phyloP scores from a whole-genome alignment of 2,888 invertebrate species.

The Drosophila monieri region DNA sequence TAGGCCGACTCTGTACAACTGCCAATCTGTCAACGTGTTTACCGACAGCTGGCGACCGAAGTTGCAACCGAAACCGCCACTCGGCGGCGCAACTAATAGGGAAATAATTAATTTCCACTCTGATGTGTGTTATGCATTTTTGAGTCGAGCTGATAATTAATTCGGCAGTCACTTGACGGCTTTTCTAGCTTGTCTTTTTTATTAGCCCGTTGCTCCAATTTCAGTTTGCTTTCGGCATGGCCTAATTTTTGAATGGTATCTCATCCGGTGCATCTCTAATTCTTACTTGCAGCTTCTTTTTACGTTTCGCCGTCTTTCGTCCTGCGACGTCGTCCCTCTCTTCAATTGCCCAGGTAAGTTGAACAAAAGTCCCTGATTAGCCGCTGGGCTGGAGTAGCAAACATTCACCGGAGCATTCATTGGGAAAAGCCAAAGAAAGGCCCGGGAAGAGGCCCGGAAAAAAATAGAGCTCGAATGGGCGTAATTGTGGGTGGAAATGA shows the following conservation, averaged over 20 bases:
- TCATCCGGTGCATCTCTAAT: conserved; percentile 3
- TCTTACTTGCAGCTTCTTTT: conserved; percentile 49
- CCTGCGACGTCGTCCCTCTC: conserved; percentile 18
- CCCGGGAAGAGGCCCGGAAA: not conserved
- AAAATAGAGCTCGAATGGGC: conserved; percentile 9
- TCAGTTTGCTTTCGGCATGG: conserved; percentile 10
- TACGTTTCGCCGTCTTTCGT: conserved; percentile 12
- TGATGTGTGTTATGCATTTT: conserved; percentile 45
- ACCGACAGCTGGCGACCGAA: conserved; percentile 15
- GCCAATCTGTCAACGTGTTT: conserved; percentile 51
- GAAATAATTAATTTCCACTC: conserved; percentile 60
- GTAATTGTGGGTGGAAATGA: not conserved
- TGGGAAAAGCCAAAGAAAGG: conserved; percentile 17
- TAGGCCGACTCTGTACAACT: conserved; percentile 38
- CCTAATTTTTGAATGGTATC: conserved; percentile 10
- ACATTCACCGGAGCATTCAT: conserved; percentile 40
- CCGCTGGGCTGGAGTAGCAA: conserved; percentile 16
- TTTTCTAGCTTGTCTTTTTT: conserved; percentile 9
- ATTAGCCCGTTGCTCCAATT: conserved; percentile 6
- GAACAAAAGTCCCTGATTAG: conserved; percentile 50
- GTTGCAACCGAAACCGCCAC: conserved; percentile 24
- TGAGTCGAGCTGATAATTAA: conserved; percentile 34
- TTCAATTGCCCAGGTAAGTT: conserved; percentile 63
- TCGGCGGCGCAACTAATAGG: conserved; percentile 43
- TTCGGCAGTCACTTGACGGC: conserved; percentile 29